A percentile compares a stretch with the other conserved stretches of the same genome.
Conservation (phyloP, 92 coral and sea anemone genomes). For the Actinostola sp. region DNA sequence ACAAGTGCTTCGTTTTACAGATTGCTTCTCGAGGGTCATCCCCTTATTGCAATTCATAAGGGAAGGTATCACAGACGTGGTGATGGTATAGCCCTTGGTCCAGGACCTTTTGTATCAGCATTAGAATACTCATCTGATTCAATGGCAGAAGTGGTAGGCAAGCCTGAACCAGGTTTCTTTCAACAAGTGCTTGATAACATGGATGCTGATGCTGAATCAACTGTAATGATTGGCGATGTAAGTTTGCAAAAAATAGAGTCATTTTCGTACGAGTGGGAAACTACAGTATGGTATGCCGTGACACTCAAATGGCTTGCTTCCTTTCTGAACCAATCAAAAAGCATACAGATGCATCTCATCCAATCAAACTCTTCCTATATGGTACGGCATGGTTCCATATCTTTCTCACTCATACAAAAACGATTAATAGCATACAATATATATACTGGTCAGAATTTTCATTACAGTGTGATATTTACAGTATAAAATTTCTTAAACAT, state of each 20-base stretch:
- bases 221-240: conserved; percentile 98
- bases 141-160: conserved; percentile 84
- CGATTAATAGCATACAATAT: neutral
- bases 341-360: too few relatives aligned
- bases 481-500: too few relatives aligned
- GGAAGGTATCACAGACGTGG: conserved; percentile 84
- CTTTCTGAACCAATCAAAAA: too few relatives aligned
- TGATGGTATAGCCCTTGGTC: conserved; percentile 98
- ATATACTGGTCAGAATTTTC: too few relatives aligned
- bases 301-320: too few relatives aligned
- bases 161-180: conserved; percentile 85
- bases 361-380: too few relatives aligned
- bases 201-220: conserved; percentile 62
- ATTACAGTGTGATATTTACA: too few relatives aligned
- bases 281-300: too few relatives aligned
- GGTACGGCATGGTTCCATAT: too few relatives aligned
- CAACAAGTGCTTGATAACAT: conserved; percentile 76
- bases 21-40: conserved; percentile 79
- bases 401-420: too few relatives aligned
- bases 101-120: conserved; percentile 95
- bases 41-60: conserved; percentile 92
- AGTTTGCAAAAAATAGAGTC: conserved; percentile 10
- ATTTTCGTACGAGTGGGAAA: too few relatives aligned
- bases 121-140: conserved; percentile 85
- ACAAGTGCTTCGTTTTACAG: conserved; percentile 37